Evolutionary conservation across 2,888 invertebrate genomes (phyloP).

Genomic region (Eupithecia pulchellata): DNA sequence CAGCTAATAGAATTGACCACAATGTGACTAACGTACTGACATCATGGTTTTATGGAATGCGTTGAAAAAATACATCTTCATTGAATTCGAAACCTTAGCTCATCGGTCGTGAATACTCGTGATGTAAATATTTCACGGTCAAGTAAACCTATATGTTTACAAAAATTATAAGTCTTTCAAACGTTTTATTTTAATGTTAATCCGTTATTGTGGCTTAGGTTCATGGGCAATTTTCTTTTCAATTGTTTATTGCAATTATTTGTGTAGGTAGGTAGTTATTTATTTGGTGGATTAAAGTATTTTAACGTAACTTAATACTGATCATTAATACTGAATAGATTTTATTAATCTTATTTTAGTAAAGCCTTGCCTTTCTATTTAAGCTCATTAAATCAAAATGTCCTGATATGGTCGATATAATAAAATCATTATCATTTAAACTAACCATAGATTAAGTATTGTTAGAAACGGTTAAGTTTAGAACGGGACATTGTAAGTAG

Average conservation of each 20-base stretch:
- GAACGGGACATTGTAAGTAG: no score
- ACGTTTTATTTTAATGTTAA: not conserved
- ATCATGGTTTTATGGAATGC: constrained; percentile 51
- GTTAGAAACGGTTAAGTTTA: no score
- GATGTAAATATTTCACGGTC: constrained; percentile 46
- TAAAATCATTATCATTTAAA: not conserved
- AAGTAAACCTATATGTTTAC: constrained; percentile 40
- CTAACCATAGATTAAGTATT: no score
- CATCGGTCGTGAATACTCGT: constrained; percentile 51
- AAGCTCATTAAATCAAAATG: not conserved
- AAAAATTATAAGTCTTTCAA: not conserved
- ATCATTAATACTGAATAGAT: not conserved
- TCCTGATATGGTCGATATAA: not conserved
- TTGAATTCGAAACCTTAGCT: constrained; percentile 55
- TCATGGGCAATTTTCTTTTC: not conserved
- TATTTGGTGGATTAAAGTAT: not conserved
- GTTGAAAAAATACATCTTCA: constrained; percentile 45
- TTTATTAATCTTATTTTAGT: not conserved
- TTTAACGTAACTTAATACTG: not conserved
- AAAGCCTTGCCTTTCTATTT: not conserved
- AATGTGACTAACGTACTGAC: constrained; percentile 47
- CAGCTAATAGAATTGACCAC: constrained; percentile 13
- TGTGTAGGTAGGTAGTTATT: no score
- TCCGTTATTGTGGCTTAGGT: not conserved
- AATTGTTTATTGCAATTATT: not conserved